A percentile compares a stretch with the other conserved stretches of the same genome.
Conservation (phyloP, 2,888 invertebrate genomes). For the Philonicus albiceps region DNA sequence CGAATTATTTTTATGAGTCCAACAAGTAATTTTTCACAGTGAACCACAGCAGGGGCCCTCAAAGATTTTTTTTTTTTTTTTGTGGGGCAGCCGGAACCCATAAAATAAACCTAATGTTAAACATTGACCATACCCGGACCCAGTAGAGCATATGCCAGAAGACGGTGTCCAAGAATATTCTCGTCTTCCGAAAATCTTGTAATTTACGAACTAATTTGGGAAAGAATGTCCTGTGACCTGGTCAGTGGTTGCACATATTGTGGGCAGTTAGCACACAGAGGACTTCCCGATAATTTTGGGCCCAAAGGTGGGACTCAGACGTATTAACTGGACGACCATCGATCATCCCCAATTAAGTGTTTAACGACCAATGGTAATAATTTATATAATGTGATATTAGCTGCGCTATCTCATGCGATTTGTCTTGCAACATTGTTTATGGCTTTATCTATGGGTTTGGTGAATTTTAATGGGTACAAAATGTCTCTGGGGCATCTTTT, state of each 20-base stretch:
- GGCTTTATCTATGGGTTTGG: slow-evolving; percentile 7
- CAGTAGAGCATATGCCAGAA: slow-evolving; percentile 13
- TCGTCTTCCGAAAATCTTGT: slow-evolving; percentile 25
- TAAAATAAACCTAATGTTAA: slow-evolving; percentile 44
- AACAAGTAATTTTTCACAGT: slow-evolving; percentile 31
- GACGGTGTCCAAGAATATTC: slow-evolving; percentile 19
- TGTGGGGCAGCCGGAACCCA: background rate
- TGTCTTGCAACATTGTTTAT: slow-evolving; percentile 29
- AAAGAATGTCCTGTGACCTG: slow-evolving; percentile 12
- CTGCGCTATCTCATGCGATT: slow-evolving; percentile 21
- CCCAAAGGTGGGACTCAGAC: background rate
- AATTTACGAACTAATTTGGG: slow-evolving; percentile 40
- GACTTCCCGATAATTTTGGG: background rate
- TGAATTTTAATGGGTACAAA: slow-evolving; percentile 26
- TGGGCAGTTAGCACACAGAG: background rate
- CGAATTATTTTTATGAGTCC: slow-evolving; percentile 48
- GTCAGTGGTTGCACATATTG: background rate
- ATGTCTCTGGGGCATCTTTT: background rate
- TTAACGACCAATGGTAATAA: slow-evolving; percentile 33
- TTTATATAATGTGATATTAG: slow-evolving; percentile 32
- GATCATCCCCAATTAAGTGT: slow-evolving; percentile 40
- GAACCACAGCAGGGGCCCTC: background rate
- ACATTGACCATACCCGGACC: slow-evolving; percentile 6
- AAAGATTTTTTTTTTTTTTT: too few species aligned
- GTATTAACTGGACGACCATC: slow-evolving; percentile 33